Evolutionary conservation across 2,888 invertebrate genomes (phyloP).

Genomic region (Pseudeuparius sepicola): DNA sequence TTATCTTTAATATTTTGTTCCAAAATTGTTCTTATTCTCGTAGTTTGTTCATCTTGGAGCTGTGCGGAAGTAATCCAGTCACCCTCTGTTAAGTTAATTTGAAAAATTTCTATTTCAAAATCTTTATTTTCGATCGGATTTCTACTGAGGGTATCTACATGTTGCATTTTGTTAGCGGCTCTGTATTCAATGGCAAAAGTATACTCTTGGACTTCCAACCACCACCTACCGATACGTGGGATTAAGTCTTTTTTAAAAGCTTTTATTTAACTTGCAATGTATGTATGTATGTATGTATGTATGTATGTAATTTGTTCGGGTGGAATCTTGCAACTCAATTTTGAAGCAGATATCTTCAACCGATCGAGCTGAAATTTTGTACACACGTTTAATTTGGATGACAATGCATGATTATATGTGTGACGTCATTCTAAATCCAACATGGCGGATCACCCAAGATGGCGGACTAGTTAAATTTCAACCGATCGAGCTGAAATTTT

Average conservation of each 20-base stretch:
- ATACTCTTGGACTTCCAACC: conserved; percentile 21
- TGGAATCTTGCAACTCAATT: no score
- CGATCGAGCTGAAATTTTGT: no score
- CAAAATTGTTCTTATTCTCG: background rate
- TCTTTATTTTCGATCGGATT: background rate
- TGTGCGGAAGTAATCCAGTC: conserved; percentile 5
- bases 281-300: no score
- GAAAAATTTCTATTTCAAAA: conserved; percentile 4
- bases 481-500: no score
- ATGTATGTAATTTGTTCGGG: no score
- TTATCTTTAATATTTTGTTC: conserved; percentile 7
- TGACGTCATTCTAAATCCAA: no score
- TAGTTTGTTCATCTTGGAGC: conserved; percentile 1
- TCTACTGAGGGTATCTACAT: background rate
- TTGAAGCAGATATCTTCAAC: no score
- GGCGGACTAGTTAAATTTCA: no score
- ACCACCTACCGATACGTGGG: conserved; percentile 21
- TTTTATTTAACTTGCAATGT: no score
- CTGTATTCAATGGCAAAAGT: conserved; percentile 19
- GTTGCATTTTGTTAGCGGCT: conserved; percentile 6
- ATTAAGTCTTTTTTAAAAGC: conserved; percentile 21
- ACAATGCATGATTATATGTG: no score
- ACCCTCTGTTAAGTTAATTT: background rate
- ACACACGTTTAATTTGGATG: no score
- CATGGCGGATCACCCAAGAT: no score